Evolutionary conservation across 2,888 invertebrate species (phyloP).

Genomic region (Mantis religiosa): DNA sequence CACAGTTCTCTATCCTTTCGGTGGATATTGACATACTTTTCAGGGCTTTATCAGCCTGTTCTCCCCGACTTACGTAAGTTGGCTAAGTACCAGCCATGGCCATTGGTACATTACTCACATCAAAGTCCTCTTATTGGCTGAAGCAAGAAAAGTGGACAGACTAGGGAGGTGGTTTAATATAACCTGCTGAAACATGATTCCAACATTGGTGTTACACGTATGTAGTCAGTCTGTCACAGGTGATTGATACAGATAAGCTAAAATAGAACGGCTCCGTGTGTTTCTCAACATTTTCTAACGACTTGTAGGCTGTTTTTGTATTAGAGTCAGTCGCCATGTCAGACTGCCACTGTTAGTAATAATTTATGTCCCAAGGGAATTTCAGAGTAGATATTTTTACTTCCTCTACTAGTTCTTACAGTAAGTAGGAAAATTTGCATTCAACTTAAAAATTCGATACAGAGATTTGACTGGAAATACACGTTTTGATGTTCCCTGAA

Average conservation of each 20-base stretch:
- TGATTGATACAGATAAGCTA: not conserved
- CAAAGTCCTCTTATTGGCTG: not conserved
- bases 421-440: too few species aligned
- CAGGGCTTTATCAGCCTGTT: not conserved
- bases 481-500: too few species aligned
- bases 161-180: not conserved
- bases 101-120: not conserved
- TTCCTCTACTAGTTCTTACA: too few species aligned
- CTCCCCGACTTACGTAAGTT: not conserved
- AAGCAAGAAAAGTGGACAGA: not conserved
- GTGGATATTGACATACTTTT: not conserved
- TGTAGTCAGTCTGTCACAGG: not conserved
- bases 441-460: too few species aligned
- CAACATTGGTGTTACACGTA: not conserved
- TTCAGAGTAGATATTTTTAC: not conserved
- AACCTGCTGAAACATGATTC: not conserved
- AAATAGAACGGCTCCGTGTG: not conserved
- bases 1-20: not conserved
- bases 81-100: not conserved
- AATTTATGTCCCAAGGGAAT: not conserved
- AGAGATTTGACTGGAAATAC: too few species aligned
- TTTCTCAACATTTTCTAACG: not conserved
- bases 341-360: not conserved
- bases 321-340: not conserved
- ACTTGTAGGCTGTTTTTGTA: not conserved